Base-by-base conservation (phyloP, 1,140 invertebrate species). In the Drosophila lowei region DNA sequence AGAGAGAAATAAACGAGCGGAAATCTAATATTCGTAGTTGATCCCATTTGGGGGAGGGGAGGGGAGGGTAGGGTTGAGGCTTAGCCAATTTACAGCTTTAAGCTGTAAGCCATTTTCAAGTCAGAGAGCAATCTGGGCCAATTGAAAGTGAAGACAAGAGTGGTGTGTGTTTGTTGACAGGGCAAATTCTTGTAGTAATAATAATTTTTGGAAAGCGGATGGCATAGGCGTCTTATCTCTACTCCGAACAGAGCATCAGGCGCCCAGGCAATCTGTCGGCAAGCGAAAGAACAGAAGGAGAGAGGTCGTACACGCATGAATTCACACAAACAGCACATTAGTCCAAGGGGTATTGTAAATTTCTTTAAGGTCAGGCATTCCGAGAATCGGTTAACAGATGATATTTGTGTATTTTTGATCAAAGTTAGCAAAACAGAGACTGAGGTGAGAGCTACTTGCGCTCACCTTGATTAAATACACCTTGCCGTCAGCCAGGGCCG, bases 191-290 rank as follows among this genome's bases (percentile, higher is more conserved):
- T 38, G 34, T 50, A 67, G 67, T 67, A 68, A 68, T 34, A 42
- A 68, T 44, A 42, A 49, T 68, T 67, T 49, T 42, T 67, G 63
- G 30, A 4, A 44, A 67, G 65, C 54, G 43, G 55, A 62, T 41
- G 56, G 71, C 67, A 72, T 84, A 77, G 86, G 81, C 81, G 84
- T 81, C 81, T 86, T 86, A 81, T 83, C 74, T 74, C 56, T 47
- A 61, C 57, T 44, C 79, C 63, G 72, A 66, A 66, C 66, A 86
- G 73, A 81, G 77, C 74, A 86, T 61, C 77, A 72, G 86, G 63
- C 80, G 79, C 77, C 64, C 65, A 64, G 73, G 77, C 80, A 80
- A 85, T 71, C 77, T 63, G 73, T 81, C 62, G 66, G 67, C 56
- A 72, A 67, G 60, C 42, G 52, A 53, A 66, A 62, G 23, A 13